These are phyloP conservation scores for Prionailurus viverrinus DNA, from an alignment of 2,113 vertebrate species.

Conservation along the genomic window DNA sequence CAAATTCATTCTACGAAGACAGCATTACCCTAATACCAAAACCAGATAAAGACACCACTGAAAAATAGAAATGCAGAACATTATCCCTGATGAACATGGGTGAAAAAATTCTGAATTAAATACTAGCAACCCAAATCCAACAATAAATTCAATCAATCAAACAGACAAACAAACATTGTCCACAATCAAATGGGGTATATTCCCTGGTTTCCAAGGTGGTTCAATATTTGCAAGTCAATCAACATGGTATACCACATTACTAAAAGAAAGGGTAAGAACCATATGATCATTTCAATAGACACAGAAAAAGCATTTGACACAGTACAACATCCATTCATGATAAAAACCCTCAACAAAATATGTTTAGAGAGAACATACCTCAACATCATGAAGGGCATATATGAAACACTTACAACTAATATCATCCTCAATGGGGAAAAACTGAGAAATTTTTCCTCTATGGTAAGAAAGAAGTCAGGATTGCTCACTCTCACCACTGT, in stretches of 20 bases:
- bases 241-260: neutral
- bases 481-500: neutral
- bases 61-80: neutral
- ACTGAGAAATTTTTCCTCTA: neutral
- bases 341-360: neutral
- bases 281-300: neutral
- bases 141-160: neutral
- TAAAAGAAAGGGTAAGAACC: neutral
- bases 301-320: neutral
- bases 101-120: neutral
- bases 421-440: neutral
- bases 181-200: neutral
- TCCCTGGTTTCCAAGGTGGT: neutral
- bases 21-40: neutral
- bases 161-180: neutral
- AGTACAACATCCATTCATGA: neutral
- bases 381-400: neutral
- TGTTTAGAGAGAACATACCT: neutral
- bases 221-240: neutral
- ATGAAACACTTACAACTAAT: neutral
- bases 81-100: neutral
- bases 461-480: neutral
- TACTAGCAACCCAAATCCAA: neutral
- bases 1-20: neutral
- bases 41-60: neutral